Conservation (phyloP, 2,113 vertebrate species). For the Coturnix japonica region DNA sequence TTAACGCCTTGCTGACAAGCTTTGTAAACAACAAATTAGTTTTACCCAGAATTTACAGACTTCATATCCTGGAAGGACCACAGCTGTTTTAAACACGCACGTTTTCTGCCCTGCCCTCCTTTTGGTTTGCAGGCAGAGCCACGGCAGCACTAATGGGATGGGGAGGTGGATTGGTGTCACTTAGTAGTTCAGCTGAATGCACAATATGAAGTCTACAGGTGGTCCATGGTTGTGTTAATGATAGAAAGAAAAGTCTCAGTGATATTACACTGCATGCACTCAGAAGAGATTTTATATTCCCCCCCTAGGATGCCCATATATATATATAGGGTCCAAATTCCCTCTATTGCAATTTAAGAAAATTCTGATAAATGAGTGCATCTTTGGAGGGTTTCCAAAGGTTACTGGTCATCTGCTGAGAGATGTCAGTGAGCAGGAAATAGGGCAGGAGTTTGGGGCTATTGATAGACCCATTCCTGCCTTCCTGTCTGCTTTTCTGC, state of each 20-base stretch:
- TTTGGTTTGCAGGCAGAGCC: not conserved
- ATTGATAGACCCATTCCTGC: conserved; percentile 19
- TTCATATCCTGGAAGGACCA: not conserved
- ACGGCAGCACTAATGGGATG: not conserved
- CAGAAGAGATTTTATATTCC: rapidly evolving
- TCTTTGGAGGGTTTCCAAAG: conserved; percentile 25
- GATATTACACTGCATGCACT: not conserved
- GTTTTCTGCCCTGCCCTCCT: not conserved
- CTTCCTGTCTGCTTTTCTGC: conserved; percentile 22
- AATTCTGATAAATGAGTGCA: not conserved
- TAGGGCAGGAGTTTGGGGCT: not conserved
- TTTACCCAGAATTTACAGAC: not conserved
- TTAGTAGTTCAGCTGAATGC: rapidly evolving
- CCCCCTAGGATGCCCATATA: not conserved
- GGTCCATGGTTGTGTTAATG: not conserved
- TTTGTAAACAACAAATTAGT: not conserved
- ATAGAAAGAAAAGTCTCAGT: not conserved
- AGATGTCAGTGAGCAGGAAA: not conserved
- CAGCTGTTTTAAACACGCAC: not conserved
- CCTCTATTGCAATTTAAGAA: not conserved
- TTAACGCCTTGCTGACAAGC: not conserved
- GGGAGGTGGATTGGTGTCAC: not conserved
- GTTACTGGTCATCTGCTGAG: conserved; percentile 23
- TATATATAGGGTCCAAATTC: not conserved
- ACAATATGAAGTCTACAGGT: not conserved